Base-by-base conservation (phyloP, 1,140 invertebrate species). In the Penaeus chinensis region DNA sequence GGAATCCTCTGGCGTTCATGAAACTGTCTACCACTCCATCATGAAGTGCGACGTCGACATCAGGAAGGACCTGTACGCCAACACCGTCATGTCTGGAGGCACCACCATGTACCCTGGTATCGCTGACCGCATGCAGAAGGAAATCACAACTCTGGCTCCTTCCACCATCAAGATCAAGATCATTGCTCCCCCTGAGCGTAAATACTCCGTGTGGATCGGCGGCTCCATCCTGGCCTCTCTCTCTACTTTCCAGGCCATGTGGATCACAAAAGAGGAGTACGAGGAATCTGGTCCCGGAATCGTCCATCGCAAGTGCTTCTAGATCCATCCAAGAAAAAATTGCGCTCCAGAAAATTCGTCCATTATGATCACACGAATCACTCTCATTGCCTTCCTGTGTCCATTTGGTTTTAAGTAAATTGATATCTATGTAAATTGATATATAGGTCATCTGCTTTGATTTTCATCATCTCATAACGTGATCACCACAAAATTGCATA, bases 71-170 rank as follows among this genome's bases (percentile, higher is more conserved):
- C 77, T 79, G 32, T 79, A 79, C 77, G 77, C 77, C 54, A 79
- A 79, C 47, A 79, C 37, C 42, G 77, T 79, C 24, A 47, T 79
- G 77, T 95, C 94, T 86, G 95, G 96, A 90, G 95, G 95, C 92
- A 94, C 94, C 91, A 94, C 94, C 90, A 95, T 95, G 97, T 98
- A 96, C 93, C 97, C 97, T 66, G 96, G 94, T 92, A 95, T 96
- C 91, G 95, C 95, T 91, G 95, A 96, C 91, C 94, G 96, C 91
- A 96, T 96, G 95, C 95, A 96, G 91, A 97, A 97, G 91, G 96
- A 97, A 93, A 97, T 98, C 93, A 96, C 96, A 24, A 54, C 32
- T 16, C 47, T 79, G n/a, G 77, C 77, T 79, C 77, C 77, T n/a
- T 79, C 77, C 77, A 79, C 77, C 77, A 79, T 79, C 54, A 79